Evolutionary conservation across 2,888 invertebrate genomes (phyloP), one percentile per base, ranked within the genome.

Genomic region (Euzetes globulus): DNA sequence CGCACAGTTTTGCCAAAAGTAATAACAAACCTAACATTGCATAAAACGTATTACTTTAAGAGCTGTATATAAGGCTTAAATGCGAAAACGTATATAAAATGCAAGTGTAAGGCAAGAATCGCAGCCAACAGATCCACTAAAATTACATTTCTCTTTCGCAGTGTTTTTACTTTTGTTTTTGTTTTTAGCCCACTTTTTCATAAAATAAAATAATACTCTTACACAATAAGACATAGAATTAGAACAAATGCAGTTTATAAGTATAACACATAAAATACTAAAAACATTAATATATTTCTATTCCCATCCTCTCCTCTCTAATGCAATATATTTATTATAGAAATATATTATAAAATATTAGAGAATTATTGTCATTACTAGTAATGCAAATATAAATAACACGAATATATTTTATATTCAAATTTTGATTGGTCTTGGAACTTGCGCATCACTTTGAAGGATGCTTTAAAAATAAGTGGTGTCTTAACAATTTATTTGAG

Each of bases 21-120:
- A 60, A 60, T 60, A 60, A 25, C 60, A 29, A 60, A 60, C 5
- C 22, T 60, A 60, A 60, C 60, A 60, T 60, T 60, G 60, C 60
- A 60, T 60, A 60, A 60, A 60, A 60, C 22, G 60, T 60, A 60
- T 60, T 60, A 60, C 60, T 60, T 60, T 60, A 60, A 60, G 60
- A 60, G 60, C 60, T 52, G 60, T 60, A 60, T 29, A 60, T 60
- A 27, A 27, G 41, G 60, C 60, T 60, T 60, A 60, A 60, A 60
- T 29, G 60, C 41, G 41, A 41, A 41, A 52, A 60, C 60, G 29
- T 27, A 60, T 60, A 60, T 25, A 60, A 60, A 60, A 60, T 60
- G 60, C 22, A 27, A 60, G 60, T 9, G 25, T 22, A 17, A 25
- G 29, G 25, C 22, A 60, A 22, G 25, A 17, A 41, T 41, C 52